Evolutionary conservation across 1,140 invertebrate species (phyloP).

Genomic region (Drosophila punjabiensis): DNA sequence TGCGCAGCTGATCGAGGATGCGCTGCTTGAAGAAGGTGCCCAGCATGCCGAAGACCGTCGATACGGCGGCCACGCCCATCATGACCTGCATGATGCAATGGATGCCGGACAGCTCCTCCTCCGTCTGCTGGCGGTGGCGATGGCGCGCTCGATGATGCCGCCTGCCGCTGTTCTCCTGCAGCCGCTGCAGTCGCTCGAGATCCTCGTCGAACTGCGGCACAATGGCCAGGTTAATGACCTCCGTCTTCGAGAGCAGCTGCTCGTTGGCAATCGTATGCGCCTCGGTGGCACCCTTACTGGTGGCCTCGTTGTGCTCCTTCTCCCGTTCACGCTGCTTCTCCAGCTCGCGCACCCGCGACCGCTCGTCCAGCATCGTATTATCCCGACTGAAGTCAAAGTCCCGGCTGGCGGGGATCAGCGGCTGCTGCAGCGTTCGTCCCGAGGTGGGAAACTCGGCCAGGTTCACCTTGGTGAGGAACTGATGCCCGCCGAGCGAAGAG

Average conservation of each 20-base stretch:
- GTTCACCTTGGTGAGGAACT: slow-evolving; percentile 83
- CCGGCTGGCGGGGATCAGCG: slow-evolving; percentile 51
- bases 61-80: slow-evolving; percentile 84
- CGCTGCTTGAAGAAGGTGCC: slow-evolving; percentile 85
- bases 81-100: slow-evolving; percentile 85
- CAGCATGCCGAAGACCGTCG: slow-evolving; percentile 84
- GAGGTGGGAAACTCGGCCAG: slow-evolving; percentile 79
- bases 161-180: slow-evolving; percentile 65
- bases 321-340: slow-evolving; percentile 62
- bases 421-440: slow-evolving; percentile 43
- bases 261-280: slow-evolving; percentile 78
- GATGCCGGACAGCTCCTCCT: slow-evolving; percentile 82
- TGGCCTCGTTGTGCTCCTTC: slow-evolving; percentile 65
- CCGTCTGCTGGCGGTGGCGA: slow-evolving; percentile 70
- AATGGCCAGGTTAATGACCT: slow-evolving; percentile 84
- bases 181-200: slow-evolving; percentile 71
- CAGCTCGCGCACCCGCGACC: slow-evolving; percentile 68
- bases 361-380: slow-evolving; percentile 81
- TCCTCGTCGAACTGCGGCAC: slow-evolving; percentile 85
- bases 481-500: slow-evolving; percentile 27
- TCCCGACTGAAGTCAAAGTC: slow-evolving; percentile 83
- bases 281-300: slow-evolving; percentile 67
- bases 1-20: slow-evolving; percentile 82
- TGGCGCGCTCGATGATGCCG: slow-evolving; percentile 80
- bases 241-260: slow-evolving; percentile 82